Conservation (phyloP, 2,113 vertebrate species). For the Pagrus major region DNA sequence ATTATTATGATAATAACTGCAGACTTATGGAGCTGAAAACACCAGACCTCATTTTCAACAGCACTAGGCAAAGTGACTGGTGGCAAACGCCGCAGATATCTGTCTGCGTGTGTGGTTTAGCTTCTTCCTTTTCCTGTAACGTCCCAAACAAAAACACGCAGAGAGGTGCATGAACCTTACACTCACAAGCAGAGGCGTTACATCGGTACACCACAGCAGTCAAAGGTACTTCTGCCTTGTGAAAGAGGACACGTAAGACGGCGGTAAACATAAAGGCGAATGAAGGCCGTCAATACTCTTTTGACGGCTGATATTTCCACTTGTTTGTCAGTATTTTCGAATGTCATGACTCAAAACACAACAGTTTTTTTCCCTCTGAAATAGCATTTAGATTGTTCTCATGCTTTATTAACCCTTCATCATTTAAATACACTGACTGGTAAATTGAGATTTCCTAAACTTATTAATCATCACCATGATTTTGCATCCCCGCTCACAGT, state of each 20-base stretch:
- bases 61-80: constrained; percentile 29
- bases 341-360: neutral
- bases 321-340: neutral
- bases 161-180: constrained; percentile 12
- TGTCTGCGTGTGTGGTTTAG: constrained; percentile 42
- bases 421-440: neutral
- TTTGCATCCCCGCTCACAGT: neutral
- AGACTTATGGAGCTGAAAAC: constrained; percentile 69
- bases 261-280: neutral
- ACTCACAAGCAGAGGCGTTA: constrained; percentile 2
- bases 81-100: constrained; percentile 38
- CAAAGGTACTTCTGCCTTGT: neutral
- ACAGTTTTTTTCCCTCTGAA: neutral
- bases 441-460: neutral
- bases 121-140: constrained; percentile 60
- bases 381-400: neutral
- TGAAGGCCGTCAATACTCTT: neutral
- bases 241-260: neutral
- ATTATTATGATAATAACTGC: constrained; percentile 82
- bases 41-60: constrained; percentile 67
- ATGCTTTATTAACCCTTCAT: neutral
- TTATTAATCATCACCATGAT: neutral
- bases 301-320: neutral
- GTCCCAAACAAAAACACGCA: constrained; percentile 34
- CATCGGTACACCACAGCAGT: neutral